Conservation (phyloP, 2,113 vertebrate species). For the Oncorhynchus nerka region DNA sequence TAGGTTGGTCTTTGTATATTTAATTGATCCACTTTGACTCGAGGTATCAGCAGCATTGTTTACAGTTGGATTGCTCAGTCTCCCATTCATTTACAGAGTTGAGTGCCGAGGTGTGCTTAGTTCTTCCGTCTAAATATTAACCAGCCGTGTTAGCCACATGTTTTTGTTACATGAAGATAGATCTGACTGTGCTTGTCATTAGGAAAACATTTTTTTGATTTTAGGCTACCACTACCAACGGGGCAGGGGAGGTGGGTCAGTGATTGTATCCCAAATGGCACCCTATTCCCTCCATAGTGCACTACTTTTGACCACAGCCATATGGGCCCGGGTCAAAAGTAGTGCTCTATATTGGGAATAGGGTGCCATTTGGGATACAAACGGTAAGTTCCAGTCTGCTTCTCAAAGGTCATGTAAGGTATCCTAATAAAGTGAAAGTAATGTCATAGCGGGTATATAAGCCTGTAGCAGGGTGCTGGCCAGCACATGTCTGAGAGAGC, state of each 20-base stretch:
- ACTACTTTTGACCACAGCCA: no score
- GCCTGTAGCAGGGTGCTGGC: background rate
- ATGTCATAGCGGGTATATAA: conserved; percentile 67
- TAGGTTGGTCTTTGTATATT: no score
- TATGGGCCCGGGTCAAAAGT: no score
- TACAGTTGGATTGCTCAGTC: background rate
- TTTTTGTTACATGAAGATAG: no score
- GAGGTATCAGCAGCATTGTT: background rate
- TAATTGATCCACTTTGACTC: no score
- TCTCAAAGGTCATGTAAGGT: conserved; percentile 52
- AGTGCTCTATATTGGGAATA: background rate
- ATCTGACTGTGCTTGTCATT: background rate
- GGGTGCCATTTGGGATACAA: no score
- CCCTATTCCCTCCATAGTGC: background rate
- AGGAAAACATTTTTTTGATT: background rate
- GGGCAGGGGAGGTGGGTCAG: conserved; percentile 27
- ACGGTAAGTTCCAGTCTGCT: background rate
- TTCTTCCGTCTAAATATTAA: conserved; percentile 54
- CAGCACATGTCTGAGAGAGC: conserved; percentile 25
- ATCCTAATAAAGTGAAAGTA: conserved; percentile 31
- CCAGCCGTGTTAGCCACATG: background rate
- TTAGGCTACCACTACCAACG: background rate
- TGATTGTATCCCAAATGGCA: no score
- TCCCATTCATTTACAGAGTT: conserved; percentile 28
- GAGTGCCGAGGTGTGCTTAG: conserved; percentile 33